Conservation (phyloP, 2,797 vertebrate genomes). For the Garrulus glandarius region DNA sequence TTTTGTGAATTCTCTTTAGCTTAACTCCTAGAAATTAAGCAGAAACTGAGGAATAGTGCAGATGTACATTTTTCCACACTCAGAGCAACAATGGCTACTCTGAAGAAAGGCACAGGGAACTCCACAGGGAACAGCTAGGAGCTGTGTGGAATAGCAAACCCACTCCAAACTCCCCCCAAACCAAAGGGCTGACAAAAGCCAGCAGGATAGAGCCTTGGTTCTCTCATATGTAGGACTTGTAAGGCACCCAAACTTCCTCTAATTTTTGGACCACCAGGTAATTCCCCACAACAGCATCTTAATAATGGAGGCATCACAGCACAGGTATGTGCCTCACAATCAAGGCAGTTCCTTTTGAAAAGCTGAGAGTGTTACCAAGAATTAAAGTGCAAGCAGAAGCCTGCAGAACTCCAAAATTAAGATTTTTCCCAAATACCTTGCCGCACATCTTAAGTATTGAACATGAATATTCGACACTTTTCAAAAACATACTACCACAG, state of each 20-base stretch:
- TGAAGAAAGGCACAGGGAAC: not conserved
- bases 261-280: not conserved
- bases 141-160: not conserved
- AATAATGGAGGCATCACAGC: not conserved
- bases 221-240: not conserved
- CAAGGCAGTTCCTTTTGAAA: not conserved
- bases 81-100: not conserved
- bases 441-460: not conserved
- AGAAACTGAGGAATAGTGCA: not conserved
- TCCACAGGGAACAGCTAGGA: not conserved
- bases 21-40: not conserved
- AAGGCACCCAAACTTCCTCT: not conserved
- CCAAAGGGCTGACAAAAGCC: not conserved
- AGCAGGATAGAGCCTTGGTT: not conserved
- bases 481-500: not conserved
- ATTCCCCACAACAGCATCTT: not conserved
- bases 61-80: accelerated
- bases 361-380: not conserved
- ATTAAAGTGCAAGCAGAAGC: not conserved
- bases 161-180: not conserved
- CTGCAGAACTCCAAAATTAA: not conserved
- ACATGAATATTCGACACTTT: not conserved
- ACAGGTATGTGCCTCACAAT: not conserved
- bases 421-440: not conserved
- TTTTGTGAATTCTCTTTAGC: not conserved